Evolutionary conservation across 2,797 vertebrate species (phyloP).

Genomic region (Myripristis jacobus): DNA sequence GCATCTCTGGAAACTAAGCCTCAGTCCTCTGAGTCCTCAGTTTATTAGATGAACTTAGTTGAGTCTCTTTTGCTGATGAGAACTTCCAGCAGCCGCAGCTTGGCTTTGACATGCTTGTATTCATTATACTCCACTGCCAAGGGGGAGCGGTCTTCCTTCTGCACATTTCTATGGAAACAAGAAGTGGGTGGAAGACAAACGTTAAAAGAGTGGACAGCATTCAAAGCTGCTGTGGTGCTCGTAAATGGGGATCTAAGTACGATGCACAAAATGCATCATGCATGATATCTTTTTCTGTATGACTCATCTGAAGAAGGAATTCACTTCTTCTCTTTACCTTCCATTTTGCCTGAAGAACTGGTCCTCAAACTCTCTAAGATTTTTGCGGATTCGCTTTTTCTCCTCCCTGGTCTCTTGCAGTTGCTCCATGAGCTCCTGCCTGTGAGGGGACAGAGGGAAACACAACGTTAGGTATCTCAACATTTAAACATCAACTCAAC

Average conservation of each 20-base stretch:
- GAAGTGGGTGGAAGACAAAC: slow-evolving; percentile 20
- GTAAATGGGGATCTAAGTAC: background rate
- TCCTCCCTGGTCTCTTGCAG: slow-evolving; percentile 96
- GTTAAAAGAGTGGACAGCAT: slow-evolving; percentile 9
- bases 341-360: slow-evolving; percentile 96
- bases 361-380: slow-evolving; percentile 96
- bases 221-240: background rate
- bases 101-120: slow-evolving; percentile 98
- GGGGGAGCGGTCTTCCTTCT: slow-evolving; percentile 95
- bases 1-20: slow-evolving; percentile 37
- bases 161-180: slow-evolving; percentile 86
- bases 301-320: background rate
- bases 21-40: slow-evolving; percentile 13
- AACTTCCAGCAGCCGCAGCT: slow-evolving; percentile 94
- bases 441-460: slow-evolving; percentile 60
- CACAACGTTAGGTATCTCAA: slow-evolving; percentile 2
- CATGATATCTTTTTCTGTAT: background rate
- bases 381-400: slow-evolving; percentile 95
- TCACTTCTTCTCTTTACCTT: slow-evolving; percentile 81
- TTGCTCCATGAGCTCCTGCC: slow-evolving; percentile 94
- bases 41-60: slow-evolving; percentile 78
- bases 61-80: slow-evolving; percentile 97
- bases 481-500: too few relatives aligned
- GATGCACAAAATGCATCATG: too few relatives aligned
- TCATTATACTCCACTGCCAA: slow-evolving; percentile 94